Conservation (phyloP, 2,797 vertebrate species). For the Ispidina picta region DNA sequence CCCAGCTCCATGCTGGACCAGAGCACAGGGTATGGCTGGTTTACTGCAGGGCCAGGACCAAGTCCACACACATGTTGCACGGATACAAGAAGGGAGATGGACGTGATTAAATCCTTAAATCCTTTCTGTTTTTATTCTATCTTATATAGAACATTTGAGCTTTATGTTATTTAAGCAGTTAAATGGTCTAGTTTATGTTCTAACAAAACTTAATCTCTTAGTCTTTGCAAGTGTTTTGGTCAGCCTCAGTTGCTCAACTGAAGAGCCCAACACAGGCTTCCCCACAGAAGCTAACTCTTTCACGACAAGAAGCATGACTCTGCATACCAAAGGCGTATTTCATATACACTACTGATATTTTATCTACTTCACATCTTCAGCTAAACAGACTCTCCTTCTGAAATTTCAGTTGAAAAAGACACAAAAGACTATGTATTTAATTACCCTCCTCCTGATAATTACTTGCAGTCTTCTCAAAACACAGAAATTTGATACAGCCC, state of each 20-base stretch:
- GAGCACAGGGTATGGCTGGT: fast-evolving
- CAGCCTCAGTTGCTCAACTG: background rate
- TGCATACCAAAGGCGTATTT: background rate
- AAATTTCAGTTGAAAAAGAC: constrained; percentile 33
- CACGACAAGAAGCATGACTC: background rate
- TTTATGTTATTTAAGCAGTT: background rate
- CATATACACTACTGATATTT: background rate
- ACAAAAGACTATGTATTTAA: background rate
- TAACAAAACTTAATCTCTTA: background rate
- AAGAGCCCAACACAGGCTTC: background rate
- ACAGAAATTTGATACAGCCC: constrained; percentile 19
- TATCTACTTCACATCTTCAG: constrained; percentile 35
- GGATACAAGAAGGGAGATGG: background rate
- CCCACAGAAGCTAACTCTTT: background rate
- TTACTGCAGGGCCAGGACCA: background rate
- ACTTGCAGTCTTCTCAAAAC: constrained; percentile 43
- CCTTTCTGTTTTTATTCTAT: background rate
- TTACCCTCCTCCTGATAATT: background rate
- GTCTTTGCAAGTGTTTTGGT: background rate
- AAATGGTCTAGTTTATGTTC: background rate
- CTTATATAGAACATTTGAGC: background rate
- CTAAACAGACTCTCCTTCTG: constrained; percentile 1
- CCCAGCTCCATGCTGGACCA: fast-evolving
- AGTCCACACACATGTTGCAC: background rate
- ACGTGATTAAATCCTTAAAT: background rate